phyloP scores from a whole-genome alignment of 2,888 invertebrate genomes.

The Petrolisthes cinctipes region DNA sequence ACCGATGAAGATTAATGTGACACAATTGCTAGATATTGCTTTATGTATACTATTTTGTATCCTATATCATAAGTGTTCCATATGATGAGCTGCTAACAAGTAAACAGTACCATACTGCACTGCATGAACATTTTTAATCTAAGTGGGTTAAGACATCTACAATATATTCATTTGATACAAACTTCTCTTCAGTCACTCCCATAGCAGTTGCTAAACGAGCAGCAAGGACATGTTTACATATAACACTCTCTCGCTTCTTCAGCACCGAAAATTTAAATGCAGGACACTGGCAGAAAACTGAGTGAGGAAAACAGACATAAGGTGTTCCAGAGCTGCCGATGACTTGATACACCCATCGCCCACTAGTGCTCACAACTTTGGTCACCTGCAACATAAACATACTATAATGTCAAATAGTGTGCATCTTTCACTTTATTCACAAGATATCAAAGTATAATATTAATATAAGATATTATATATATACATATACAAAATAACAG shows the following conservation, averaged over 20 bases:
- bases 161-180: conserved; percentile 45
- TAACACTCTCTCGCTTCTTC: conserved; percentile 32
- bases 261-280: conserved; percentile 51
- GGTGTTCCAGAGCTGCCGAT: conserved; percentile 49
- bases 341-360: conserved; percentile 52
- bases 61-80: too few species aligned
- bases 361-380: conserved; percentile 31
- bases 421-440: too few species aligned
- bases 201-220: conserved; percentile 40
- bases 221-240: conserved; percentile 58
- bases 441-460: too few species aligned
- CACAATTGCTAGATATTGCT: too few species aligned
- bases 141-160: conserved; percentile 22
- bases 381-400: conserved; percentile 12
- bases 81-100: too few species aligned
- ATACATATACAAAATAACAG: too few species aligned
- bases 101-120: too few species aligned
- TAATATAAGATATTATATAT: too few species aligned
- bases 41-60: too few species aligned
- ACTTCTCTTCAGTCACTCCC: conserved; percentile 29
- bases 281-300: conserved; percentile 48
- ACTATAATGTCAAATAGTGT: too few species aligned
- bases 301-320: conserved; percentile 46
- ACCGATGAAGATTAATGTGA: too few species aligned
- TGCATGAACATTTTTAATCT: background rate